phyloP scores from a whole-genome alignment of 2,888 invertebrate genomes.

The Cataglyphis cursor region DNA sequence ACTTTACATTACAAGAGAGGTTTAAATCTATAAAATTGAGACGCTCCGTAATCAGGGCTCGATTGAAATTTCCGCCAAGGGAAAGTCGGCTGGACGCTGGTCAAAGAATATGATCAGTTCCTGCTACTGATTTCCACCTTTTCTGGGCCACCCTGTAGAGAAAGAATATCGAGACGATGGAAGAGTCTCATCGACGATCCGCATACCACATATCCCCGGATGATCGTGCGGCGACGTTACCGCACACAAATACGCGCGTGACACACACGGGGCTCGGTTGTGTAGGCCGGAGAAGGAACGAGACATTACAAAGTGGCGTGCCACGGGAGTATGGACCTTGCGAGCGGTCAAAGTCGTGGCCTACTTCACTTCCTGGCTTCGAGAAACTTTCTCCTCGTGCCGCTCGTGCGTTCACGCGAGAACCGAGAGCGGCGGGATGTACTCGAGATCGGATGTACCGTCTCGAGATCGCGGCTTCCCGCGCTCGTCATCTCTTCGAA shows the following conservation, averaged over 20 bases:
- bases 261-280: neutral
- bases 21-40: constrained; percentile 9
- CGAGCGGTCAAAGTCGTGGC: constrained; percentile 87
- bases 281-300: constrained; percentile 39
- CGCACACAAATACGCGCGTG: neutral
- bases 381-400: constrained; percentile 85
- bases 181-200: constrained; percentile 28
- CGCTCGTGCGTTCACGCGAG: constrained; percentile 69
- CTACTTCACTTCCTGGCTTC: constrained; percentile 85
- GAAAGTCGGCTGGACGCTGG: constrained; percentile 46
- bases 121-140: constrained; percentile 51
- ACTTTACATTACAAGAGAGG: neutral
- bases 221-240: constrained; percentile 20
- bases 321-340: constrained; percentile 85
- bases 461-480: constrained; percentile 1
- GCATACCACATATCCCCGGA: constrained; percentile 40
- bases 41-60: constrained; percentile 10
- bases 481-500: neutral
- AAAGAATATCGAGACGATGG: constrained; percentile 45
- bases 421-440: constrained; percentile 47
- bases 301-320: constrained; percentile 64
- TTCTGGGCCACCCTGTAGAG: constrained; percentile 56
- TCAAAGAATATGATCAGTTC: constrained; percentile 29
- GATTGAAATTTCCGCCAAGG: constrained; percentile 41
- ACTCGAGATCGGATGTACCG: constrained; percentile 60